Conservation (phyloP, 1,140 invertebrate genomes). For the Melanaphis sacchari region DNA sequence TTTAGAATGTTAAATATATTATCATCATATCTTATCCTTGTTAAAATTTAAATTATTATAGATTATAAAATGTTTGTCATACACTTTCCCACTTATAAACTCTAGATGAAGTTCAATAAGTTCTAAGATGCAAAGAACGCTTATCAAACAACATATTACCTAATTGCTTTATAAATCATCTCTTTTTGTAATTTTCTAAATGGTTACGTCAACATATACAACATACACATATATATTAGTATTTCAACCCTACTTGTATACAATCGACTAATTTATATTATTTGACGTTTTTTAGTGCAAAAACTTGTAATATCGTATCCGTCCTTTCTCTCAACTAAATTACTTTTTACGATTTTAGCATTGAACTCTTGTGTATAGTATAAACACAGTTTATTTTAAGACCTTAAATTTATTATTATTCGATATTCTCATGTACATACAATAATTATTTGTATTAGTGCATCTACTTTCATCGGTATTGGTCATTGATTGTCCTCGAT, state of each 20-base stretch:
- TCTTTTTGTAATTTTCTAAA: conserved; percentile 23
- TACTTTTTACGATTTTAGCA: conserved; percentile 25
- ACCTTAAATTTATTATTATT: not conserved
- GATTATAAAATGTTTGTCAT: not conserved
- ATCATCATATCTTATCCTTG: no score
- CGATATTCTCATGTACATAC: not conserved
- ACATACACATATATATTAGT: not conserved
- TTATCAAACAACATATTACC: not conserved
- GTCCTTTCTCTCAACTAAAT: conserved; percentile 24
- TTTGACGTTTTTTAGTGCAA: conserved; percentile 10
- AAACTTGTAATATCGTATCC: conserved; percentile 25
- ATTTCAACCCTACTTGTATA: not conserved
- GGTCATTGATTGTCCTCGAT: not conserved
- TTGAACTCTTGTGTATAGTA: not conserved
- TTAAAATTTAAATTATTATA: no score
- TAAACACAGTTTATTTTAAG: not conserved
- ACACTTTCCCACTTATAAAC: not conserved
- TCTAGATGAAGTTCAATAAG: not conserved
- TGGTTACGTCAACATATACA: not conserved
- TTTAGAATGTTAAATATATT: no score
- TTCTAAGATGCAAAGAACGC: not conserved
- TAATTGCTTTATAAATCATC: conserved; percentile 3
- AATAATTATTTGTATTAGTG: not conserved
- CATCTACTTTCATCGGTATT: not conserved
- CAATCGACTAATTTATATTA: not conserved